phyloP scores from a whole-genome alignment of 2,888 invertebrate genomes.

The Halictus quadricinctus region DNA sequence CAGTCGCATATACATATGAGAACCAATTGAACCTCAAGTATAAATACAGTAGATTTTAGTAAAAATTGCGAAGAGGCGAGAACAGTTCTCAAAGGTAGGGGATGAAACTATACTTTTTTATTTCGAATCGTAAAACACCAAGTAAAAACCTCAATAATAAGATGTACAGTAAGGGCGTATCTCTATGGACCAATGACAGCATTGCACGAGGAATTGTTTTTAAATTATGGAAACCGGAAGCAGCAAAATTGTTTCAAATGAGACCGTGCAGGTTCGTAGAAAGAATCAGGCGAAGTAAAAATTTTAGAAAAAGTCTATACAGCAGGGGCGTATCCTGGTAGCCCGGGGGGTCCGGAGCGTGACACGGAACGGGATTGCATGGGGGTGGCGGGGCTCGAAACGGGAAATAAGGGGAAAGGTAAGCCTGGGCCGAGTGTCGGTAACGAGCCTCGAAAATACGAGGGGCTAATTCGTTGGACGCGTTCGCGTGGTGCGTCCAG shows the following conservation, averaged over 20 bases:
- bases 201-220: background rate
- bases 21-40: background rate
- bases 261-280: background rate
- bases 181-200: too few species aligned
- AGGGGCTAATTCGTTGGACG: slow-evolving; percentile 57
- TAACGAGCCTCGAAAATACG: slow-evolving; percentile 54
- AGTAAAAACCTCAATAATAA: background rate
- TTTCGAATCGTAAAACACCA: background rate
- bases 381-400: slow-evolving; percentile 49
- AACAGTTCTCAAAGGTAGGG: background rate
- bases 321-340: slow-evolving; percentile 51
- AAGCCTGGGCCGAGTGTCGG: slow-evolving; percentile 32
- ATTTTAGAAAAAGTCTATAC: slow-evolving; percentile 12
- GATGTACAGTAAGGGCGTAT: slow-evolving; percentile 28
- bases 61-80: background rate
- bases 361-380: slow-evolving; percentile 61
- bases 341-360: slow-evolving; percentile 60
- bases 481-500: background rate
- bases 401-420: slow-evolving; percentile 53
- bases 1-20: background rate
- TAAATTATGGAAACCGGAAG: background rate
- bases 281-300: background rate
- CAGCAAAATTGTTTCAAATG: background rate
- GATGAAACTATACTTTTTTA: background rate
- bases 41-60: background rate